Percentiles rank a stretch among this genome's conserved stretches.
Evolutionary conservation across 2,113 vertebrate genomes (phyloP).

Genomic region (Tachuris rubrigastra): DNA sequence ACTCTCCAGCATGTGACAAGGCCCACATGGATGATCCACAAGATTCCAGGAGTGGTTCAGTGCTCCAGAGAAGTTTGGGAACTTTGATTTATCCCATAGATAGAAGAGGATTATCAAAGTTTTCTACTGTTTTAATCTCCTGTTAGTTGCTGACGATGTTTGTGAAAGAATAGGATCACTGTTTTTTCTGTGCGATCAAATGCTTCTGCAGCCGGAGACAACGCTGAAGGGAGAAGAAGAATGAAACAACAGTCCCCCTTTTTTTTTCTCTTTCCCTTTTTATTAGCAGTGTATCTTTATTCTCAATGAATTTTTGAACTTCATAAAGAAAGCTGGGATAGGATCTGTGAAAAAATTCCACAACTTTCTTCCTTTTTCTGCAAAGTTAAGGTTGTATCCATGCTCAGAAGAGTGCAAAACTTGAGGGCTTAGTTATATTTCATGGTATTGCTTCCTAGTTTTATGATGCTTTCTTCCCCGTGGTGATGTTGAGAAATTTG

Average conservation of each 20-base stretch:
- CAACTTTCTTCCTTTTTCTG: background rate
- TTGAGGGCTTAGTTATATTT: background rate
- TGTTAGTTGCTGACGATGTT: background rate
- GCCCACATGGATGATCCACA: background rate
- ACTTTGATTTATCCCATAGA: background rate
- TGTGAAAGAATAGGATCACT: conserved; percentile 34
- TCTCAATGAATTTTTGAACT: background rate
- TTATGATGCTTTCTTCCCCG: background rate
- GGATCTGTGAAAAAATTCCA: background rate
- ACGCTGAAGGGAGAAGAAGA: background rate
- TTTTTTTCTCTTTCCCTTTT: background rate
- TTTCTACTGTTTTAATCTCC: background rate
- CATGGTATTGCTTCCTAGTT: background rate
- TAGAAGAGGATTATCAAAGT: conserved; percentile 28
- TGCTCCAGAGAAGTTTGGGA: background rate
- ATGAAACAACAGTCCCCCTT: background rate
- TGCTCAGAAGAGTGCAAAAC: background rate
- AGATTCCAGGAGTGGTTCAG: background rate
- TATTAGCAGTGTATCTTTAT: background rate
- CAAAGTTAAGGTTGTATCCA: background rate
- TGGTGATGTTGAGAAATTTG: background rate
- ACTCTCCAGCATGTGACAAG: conserved; percentile 21
- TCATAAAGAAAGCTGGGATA: background rate
- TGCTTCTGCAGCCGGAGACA: background rate
- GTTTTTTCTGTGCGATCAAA: background rate